Evolutionary conservation across 2,888 invertebrate genomes (phyloP), one percentile per base, ranked within the genome.

Genomic region (Zygothrica quintamaculata): DNA sequence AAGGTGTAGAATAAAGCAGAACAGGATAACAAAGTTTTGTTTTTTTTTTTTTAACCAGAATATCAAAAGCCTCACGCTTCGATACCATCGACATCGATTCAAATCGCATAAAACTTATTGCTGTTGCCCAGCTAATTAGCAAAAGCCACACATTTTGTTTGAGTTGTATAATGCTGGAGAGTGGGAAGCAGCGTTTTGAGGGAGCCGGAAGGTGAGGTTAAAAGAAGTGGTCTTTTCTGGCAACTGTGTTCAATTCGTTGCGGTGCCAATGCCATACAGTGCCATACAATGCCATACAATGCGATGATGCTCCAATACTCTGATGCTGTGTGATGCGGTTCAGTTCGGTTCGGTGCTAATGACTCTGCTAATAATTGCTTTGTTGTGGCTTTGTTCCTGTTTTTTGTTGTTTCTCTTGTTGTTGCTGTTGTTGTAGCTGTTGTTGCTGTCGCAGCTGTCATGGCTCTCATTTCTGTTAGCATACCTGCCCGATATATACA

Each of bases 291-390:
- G 39, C 18, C 3, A 22, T 22, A 5, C 9, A 9, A 9, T 33
- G 9, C n/a, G 15, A 25, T 9, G 12, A n/a, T n/a, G n/a, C n/a
- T n/a, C n/a, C n/a, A n/a, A n/a, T n/a, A n/a, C n/a, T n/a, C n/a
- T 15, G 18, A 1, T 3, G 40, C 12, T 4, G 5, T 12, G 47
- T 11, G 47, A 5, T 48, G 22, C 37, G 34, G 48, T 29, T 55
- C 7, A 56, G 47, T 31, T 34, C 16, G 48, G 13, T 56, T 25
- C 59, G 44, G 31, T 74, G 70, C 70, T 81, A 78, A 78, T 81
- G 77, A 76, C 76, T 66, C 50, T 70, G 77, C 82, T 65, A 78
- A 78, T 78, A 78, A 78, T 80, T 74, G 73, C 67, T 80, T 75
- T 84, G 73, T 75, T 74, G 69, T 73, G 70, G 65, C 65, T 59